Base-by-base conservation (phyloP, 2,113 vertebrate species). In the Gymnogyps californianus region DNA sequence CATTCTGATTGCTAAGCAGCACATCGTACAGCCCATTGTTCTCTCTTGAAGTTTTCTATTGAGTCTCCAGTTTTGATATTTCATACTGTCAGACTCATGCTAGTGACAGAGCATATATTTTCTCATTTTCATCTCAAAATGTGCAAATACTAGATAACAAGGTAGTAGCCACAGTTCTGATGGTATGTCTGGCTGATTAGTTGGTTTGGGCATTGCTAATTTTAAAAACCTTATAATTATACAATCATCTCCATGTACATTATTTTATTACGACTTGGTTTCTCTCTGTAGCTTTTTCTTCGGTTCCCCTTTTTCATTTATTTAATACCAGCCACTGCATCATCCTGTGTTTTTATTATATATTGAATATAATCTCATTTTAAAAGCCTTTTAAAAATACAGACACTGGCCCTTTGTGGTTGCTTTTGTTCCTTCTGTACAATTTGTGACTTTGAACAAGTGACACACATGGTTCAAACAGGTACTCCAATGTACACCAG, bases 51-150 rank as follows among this genome's bases (percentile, higher is more conserved):
- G 36, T 20, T 83, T 95, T 77, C 40, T 70, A 40, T 58, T 0
- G 0, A 89, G 47, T 55, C 14, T 81, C 47, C 22, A 84, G 12
- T 96, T 95, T 55, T 75, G n/a, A 67, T 75, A 92, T 59, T 92
- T 92, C 71, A 38, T 61, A 58, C 46, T 64, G 16, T 76, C 61
- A 84, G 58, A 64, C 12, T 47, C 77, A 64, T 58, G 16, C 8
- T 75, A 83, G 31, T 51, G 59, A 62, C 21, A 61, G 28, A 65
- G 22, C 6, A 22, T 54, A 5, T 32, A 29, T 95, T 94, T 77
- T 89, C 67, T 70, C 38, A 84, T 91, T 93, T 95, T 93, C 26
- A 42, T n/a, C 49, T 90, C 21, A 72, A 89, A 94, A 90, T 90
- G 40, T 94, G 80, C 64, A 90, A 93, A 90, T 59, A 62, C 29